Evolutionary conservation across 2,888 invertebrate genomes (phyloP).

Genomic region (Anoplius nigerrimus): DNA sequence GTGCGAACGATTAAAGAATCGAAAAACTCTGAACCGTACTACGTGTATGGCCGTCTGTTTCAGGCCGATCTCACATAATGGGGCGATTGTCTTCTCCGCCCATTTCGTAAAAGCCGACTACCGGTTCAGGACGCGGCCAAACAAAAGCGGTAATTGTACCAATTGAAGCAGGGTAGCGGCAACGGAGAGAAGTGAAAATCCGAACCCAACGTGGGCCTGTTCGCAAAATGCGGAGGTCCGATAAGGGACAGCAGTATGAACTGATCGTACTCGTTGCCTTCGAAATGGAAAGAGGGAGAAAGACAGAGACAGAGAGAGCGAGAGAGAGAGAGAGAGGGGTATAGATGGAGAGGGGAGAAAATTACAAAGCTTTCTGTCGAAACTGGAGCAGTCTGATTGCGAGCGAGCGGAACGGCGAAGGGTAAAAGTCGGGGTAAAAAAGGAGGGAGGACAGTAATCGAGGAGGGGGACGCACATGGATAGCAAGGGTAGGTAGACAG

Average conservation of each 20-base stretch:
- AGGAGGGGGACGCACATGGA: constrained; percentile 3
- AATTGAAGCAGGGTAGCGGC: background rate
- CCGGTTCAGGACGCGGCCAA: background rate
- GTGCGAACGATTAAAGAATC: too few species aligned
- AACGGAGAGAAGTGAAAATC: background rate
- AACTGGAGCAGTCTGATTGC: constrained; percentile 45
- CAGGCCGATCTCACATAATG: too few species aligned
- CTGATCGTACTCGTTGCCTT: background rate
- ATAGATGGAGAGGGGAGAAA: constrained; percentile 12
- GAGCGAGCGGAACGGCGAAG: constrained; percentile 4
- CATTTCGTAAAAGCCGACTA: background rate
- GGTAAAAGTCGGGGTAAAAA: constrained; percentile 8
- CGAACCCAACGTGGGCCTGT: background rate
- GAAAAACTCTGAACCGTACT: too few species aligned
- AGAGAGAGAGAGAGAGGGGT: constrained; percentile 11
- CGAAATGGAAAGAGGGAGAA: too few species aligned
- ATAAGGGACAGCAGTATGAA: too few species aligned
- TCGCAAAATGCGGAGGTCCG: background rate
- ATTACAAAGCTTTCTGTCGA: constrained; percentile 30
- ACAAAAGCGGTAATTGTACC: background rate
- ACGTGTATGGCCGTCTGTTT: too few species aligned
- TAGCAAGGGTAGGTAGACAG: constrained; percentile 23
- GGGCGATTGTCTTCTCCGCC: too few species aligned
- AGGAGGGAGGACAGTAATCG: constrained; percentile 5
- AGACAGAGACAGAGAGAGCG: too few species aligned